Evolutionary conservation across 2,113 vertebrate genomes (phyloP), one percentile per base, ranked within the genome.

Genomic region (Silurus asotus): DNA sequence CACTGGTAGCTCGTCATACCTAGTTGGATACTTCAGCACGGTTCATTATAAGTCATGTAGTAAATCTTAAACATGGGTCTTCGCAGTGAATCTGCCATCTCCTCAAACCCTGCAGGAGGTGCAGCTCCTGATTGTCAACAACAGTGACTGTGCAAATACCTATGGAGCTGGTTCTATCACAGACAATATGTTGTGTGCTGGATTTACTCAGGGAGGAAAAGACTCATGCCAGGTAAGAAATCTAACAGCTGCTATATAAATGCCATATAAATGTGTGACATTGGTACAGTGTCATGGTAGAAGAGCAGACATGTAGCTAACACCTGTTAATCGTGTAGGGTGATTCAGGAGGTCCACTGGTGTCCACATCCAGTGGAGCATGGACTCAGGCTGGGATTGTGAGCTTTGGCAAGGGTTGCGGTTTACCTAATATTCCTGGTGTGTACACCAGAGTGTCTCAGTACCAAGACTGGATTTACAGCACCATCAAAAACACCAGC

Each of bases 311-410:
- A 59, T 37, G 23, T 14, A 74, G 37, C 25, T 70, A 37, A 37
- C 20, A 56, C 0, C 74, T 15, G 45, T 51, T 72, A 25, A 81
- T 19, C 78, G 84, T 74, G 78, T 80, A 96, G 95, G 95, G 96
- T 53, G 95, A 97, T 48, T 96, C 96, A 65, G 95, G 96, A n/a
- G 95, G 96, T 82, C 95, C 95, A 28, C 49, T 97, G 72, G 95
- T 96, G 82, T 91, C 89, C 86, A 91, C 85, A 88, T 91, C 94
- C 84, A 91, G 91, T 85, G 93, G 88, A 85, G 2, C 0, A 3
- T 96, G 95, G 95, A 92, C 95, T 86, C 95, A 96, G 83, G 93
- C 91, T 84, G 96, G 95, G 72, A 93, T 96, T 84, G 95, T 96
- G 84, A 96, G 94, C 93, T 97, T 95, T 92, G 95, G 95, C 87